phyloP scores from a whole-genome alignment of 1,140 invertebrate species.

The Ericerus pela region DNA sequence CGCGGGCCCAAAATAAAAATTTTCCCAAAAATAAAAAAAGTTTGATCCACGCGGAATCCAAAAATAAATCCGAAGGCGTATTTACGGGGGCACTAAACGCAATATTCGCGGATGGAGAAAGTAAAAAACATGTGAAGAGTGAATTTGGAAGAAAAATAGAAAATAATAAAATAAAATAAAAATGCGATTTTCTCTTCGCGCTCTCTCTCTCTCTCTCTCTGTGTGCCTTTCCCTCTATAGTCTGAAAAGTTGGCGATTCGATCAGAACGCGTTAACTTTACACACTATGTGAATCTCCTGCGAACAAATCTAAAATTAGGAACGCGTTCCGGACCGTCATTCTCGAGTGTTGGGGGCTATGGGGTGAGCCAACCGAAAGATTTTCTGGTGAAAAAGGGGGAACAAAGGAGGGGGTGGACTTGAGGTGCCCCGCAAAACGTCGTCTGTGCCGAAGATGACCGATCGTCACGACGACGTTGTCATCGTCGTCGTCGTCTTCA shows the following conservation, averaged over 20 bases:
- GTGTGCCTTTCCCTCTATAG: not conserved
- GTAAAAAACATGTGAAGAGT: no score
- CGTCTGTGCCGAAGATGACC: constrained; percentile 7
- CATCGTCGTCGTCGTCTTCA: no score
- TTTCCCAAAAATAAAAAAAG: constrained; percentile 12
- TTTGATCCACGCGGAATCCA: constrained; percentile 1
- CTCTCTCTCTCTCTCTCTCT: no score
- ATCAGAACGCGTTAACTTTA: constrained; percentile 8
- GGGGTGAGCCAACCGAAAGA: no score
- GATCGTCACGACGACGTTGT: no score
- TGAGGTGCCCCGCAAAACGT: not conserved
- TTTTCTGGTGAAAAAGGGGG: not conserved
- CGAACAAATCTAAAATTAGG: constrained; percentile 5
- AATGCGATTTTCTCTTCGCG: no score
- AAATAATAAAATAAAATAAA: no score
- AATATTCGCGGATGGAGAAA: not conserved
- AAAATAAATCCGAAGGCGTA: constrained; percentile 11
- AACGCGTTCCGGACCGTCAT: constrained; percentile 1
- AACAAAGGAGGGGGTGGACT: not conserved
- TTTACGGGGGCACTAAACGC: not conserved
- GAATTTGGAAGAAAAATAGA: no score
- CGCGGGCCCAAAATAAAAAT: not conserved
- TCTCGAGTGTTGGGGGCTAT: no score
- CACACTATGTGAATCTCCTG: constrained; percentile 2
- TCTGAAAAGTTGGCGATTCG: not conserved